Evolutionary conservation across 2,888 invertebrate genomes (phyloP), one percentile per base, ranked within the genome.

Genomic region (Drosophila anomelani): DNA sequence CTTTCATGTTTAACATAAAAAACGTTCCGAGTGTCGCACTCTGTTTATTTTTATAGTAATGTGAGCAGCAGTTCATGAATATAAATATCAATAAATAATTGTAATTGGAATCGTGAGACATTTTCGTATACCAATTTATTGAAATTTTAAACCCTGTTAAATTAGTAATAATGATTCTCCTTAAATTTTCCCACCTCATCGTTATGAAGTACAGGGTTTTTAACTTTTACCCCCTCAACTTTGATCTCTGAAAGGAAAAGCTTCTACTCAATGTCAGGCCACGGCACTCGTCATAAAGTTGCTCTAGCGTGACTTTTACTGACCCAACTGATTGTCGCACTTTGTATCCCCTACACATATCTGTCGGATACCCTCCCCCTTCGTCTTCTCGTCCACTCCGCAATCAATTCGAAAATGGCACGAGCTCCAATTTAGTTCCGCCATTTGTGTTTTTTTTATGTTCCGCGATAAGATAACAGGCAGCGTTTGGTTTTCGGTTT

Each of bases 401-500:
- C 61, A 76, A 75, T 70, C 72, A 72, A 75, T 75, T 76, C 60
- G 38, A 23, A 64, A 74, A 64, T 53, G 44, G 53, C 47, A 75
- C 63, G 73, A 75, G 75, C 67, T 75, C 73, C 58, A 67, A 75
- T 73, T 73, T 66, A 57, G 75, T 66, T 58, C 75, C 75, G 75
- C 66, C 75, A 73, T 73, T 73, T 75, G 63, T 63, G 39, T 59
- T 71, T 71, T 72, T 66, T 69, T 59, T 69, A 47, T 70, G 62
- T 72, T 41, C 62, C 34, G 20, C 44, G 72, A 72, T 72, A 72
- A 72, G 73, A 72, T 72, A 72, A 63, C 63, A 57, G 44, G 5
- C 36, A 62, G 49, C 39, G 32, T 60, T 60, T 39, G 54, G 71
- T 41, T 70, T 47, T 59, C n/a, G 47, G 36, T 41, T 47, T 55